Percentiles rank a stretch among this genome's conserved stretches.
Evolutionary conservation across 2,113 vertebrate species (phyloP).

Genomic region (Chamaetylas fuelleborni): DNA sequence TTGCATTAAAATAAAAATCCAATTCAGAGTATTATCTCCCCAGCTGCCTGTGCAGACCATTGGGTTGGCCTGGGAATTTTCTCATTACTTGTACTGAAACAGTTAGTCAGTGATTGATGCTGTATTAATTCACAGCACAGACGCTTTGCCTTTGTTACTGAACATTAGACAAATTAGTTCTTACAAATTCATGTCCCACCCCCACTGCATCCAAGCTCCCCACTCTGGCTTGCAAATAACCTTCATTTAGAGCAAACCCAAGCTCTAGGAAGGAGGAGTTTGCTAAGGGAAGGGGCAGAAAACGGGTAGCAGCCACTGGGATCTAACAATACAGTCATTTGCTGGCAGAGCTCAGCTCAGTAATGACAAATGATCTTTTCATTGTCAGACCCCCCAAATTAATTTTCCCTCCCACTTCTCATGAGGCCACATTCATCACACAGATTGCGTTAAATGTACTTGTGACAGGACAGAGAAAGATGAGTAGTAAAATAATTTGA

Average conservation of each 20-base stretch:
- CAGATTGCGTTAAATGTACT: conserved; percentile 53
- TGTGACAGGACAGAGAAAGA: conserved; percentile 54
- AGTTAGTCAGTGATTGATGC: conserved; percentile 85
- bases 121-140: conserved; percentile 72
- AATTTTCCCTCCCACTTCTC: conserved; percentile 60
- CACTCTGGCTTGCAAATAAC: conserved; percentile 64
- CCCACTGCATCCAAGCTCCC: not conserved
- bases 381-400: conserved; percentile 58
- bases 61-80: conserved; percentile 67
- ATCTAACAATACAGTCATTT: not conserved
- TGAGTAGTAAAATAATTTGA: conserved; percentile 37
- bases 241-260: conserved; percentile 5
- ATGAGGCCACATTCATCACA: conserved; percentile 65
- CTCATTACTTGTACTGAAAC: conserved; percentile 71
- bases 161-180: conserved; percentile 87
- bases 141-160: conserved; percentile 77
- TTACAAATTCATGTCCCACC: conserved; percentile 72
- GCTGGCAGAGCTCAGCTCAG: not conserved
- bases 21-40: conserved; percentile 51
- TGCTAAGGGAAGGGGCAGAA: conserved; percentile 32
- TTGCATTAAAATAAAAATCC: conserved; percentile 71
- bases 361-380: conserved; percentile 74
- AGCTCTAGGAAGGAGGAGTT: conserved; percentile 13
- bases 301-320: not conserved
- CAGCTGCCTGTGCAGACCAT: conserved; percentile 68